phyloP scores from a whole-genome alignment of 2,113 vertebrate species.

The Phalacrocorax carbo region DNA sequence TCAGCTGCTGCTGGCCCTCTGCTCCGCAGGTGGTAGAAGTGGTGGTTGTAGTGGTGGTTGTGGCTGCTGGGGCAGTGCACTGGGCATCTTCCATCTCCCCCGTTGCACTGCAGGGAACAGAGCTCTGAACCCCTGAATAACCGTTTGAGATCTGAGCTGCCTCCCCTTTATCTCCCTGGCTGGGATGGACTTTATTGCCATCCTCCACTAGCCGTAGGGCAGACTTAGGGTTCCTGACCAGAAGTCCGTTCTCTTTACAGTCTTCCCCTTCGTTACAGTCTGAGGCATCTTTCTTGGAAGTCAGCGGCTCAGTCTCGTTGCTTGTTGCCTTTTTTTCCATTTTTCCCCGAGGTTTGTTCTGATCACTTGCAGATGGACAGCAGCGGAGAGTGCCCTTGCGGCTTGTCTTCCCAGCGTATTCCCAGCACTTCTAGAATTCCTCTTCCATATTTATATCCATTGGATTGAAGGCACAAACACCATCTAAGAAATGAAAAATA shows the following conservation, averaged over 20 bases:
- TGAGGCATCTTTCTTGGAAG: conserved; percentile 58
- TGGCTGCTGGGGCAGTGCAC: conserved; percentile 74
- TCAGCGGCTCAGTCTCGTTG: conserved; percentile 72
- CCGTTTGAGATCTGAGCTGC: conserved; percentile 86
- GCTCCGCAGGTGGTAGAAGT: conserved; percentile 75
- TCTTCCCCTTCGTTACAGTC: conserved; percentile 73
- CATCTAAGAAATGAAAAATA: conserved; percentile 18
- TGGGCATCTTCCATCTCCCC: conserved; percentile 62
- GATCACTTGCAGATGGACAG: conserved; percentile 35
- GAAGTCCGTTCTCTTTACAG: conserved; percentile 78
- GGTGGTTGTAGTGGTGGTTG: conserved; percentile 84
- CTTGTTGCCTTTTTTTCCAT: conserved; percentile 87
- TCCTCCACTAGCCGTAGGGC: conserved; percentile 44
- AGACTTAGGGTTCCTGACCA: conserved; percentile 66
- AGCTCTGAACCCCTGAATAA: conserved; percentile 81
- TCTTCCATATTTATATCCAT: background rate
- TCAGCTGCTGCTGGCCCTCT: conserved; percentile 63
- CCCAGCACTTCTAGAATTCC: background rate
- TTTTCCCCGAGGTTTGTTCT: background rate
- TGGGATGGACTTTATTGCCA: conserved; percentile 34
- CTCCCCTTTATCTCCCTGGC: conserved; percentile 68
- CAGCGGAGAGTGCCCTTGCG: background rate
- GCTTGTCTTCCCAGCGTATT: background rate
- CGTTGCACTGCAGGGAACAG: conserved; percentile 43
- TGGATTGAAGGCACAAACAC: background rate